phyloP scores from a whole-genome alignment of 1,140 invertebrate species.

The Mamestra configurata region DNA sequence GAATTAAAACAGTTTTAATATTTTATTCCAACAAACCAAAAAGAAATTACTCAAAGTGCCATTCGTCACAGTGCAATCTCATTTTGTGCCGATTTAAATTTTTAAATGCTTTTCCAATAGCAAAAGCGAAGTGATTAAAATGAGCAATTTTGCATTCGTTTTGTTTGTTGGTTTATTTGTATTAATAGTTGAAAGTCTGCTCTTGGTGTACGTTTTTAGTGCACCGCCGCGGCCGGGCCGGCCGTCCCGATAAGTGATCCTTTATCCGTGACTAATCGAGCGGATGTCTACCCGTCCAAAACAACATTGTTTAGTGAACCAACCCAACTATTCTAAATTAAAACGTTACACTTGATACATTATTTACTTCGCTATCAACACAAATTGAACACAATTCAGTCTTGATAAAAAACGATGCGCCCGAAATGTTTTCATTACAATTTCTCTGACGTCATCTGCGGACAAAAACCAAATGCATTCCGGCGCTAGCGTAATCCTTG shows the following conservation, averaged over 20 bases:
- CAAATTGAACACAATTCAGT: constrained; percentile 29
- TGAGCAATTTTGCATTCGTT: constrained; percentile 55
- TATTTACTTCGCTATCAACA: constrained; percentile 5
- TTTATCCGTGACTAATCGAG: constrained; percentile 72
- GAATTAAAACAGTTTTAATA: constrained; percentile 41
- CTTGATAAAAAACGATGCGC: constrained; percentile 42
- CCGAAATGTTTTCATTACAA: constrained; percentile 69
- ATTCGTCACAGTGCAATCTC: constrained; percentile 62
- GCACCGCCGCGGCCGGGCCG: not conserved
- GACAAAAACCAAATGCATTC: constrained; percentile 76
- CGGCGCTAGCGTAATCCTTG: constrained; percentile 76
- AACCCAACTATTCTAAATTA: constrained; percentile 66
- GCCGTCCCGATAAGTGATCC: constrained; percentile 69
- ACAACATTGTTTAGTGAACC: constrained; percentile 61
- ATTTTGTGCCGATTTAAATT: constrained; percentile 63
- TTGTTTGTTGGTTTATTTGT: constrained; percentile 62
- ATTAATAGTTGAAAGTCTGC: constrained; percentile 71
- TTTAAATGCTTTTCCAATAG: constrained; percentile 61
- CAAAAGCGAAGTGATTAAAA: constrained; percentile 62
- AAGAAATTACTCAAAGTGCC: constrained; percentile 62
- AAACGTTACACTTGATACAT: constrained; percentile 39
- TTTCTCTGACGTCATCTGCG: constrained; percentile 61
- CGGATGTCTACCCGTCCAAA: constrained; percentile 62
- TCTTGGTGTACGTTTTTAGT: constrained; percentile 57
- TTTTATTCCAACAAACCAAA: constrained; percentile 40